Conservation (phyloP, 1,140 invertebrate genomes). For the Reticulitermes speratus region DNA sequence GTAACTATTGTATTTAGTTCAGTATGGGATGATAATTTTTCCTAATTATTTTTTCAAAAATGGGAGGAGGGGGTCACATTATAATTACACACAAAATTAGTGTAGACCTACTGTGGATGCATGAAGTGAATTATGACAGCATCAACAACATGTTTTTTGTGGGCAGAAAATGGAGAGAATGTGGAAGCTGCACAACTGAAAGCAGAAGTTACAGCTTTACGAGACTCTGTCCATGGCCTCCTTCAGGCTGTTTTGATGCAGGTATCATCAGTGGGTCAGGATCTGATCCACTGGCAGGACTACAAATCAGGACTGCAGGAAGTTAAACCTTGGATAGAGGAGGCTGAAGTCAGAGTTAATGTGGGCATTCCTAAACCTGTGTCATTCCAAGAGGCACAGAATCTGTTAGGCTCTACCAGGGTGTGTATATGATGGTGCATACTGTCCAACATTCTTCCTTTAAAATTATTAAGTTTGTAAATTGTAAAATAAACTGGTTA, state of each 20-base stretch:
- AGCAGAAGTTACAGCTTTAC: conserved; percentile 54
- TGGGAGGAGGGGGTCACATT: too few species aligned
- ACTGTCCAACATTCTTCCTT: too few species aligned
- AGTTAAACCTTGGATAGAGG: conserved; percentile 85
- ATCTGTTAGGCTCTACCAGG: conserved; percentile 65
- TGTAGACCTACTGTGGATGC: too few species aligned
- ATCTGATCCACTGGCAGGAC: conserved; percentile 79
- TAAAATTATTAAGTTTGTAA: too few species aligned
- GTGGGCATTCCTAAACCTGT: conserved; percentile 61
- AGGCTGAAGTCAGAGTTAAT: conserved; percentile 75
- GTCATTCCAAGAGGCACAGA: conserved; percentile 74
- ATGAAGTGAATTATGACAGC: too few species aligned
- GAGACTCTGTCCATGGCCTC: conserved; percentile 48
- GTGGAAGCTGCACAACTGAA: conserved; percentile 66
- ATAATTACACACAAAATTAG: too few species aligned
- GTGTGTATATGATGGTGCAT: conserved; percentile 30
- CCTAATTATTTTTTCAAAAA: too few species aligned
- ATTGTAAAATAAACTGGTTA: too few species aligned
- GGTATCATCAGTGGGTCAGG: conserved; percentile 68
- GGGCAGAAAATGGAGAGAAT: conserved; percentile 57
- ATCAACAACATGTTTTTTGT: neutral
- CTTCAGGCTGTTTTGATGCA: conserved; percentile 70
- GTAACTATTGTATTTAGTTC: too few species aligned
- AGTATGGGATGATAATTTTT: too few species aligned
- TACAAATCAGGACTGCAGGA: conserved; percentile 76